Evolutionary conservation across 2,888 invertebrate genomes (phyloP), one percentile per base, ranked within the genome.

Genomic region (Lasioglossum malachurum): DNA sequence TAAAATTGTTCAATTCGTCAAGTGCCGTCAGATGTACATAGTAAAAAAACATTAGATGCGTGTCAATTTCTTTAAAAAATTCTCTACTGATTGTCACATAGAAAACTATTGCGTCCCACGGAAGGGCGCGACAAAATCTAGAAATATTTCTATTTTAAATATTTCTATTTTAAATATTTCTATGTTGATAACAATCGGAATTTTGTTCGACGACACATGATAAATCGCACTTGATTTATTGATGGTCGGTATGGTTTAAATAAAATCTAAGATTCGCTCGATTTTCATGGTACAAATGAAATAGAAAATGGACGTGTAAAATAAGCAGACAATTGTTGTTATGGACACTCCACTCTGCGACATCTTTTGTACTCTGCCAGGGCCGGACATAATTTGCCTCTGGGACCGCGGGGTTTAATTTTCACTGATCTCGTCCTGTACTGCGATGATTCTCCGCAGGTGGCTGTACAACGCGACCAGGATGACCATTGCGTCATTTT

Each of bases 381-480:
- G 44, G 92, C 87, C 23, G 95, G 95, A 87, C 96, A 96, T 0
- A 93, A 89, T 84, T 93, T 94, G 3, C 94, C 95, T 12, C 91
- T 90, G 19, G 90, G 87, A 44, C 94, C 94, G 16, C 90, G 88
- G 0, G 94, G 94, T 71, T 92, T 89, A 14, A 95, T 96, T 71
- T 88, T 91, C 3, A 95, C 98, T 86, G 96, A 96, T 80, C 98
- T 96, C 1, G 97, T 97, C 44, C 98, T 96, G 94, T 97, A 97
- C 93, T 97, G 97, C 80, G 97, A 96, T 19, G 98, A 97, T 31
- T 97, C 95, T 19, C 98, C 98, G 94, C 99, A 99, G 0, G 97
- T 97, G n/a, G 97, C 97, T 0, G 98, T 98, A 95, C 99, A 99
- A 90, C 97, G 97, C 57, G 98, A 97, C 98, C 98, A 98, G 19